Evolutionary conservation across 2,113 vertebrate species (phyloP), one percentile per base, ranked within the genome.

Genomic region (Pandion haliaetus): DNA sequence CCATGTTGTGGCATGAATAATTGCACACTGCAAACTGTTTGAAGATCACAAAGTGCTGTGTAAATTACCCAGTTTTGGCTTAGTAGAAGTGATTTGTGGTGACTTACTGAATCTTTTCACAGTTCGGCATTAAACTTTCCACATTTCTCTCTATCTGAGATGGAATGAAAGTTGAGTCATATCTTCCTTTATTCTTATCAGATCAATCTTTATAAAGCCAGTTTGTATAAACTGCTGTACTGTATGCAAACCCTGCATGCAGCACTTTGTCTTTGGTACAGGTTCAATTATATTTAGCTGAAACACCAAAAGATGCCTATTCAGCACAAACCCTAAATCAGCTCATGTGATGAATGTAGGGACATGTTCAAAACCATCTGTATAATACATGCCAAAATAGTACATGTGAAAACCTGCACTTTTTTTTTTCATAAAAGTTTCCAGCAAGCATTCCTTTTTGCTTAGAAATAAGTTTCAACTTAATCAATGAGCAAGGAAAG

Each of bases 1-100:
- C 98, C 98, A 98, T 98, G 98, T 97, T 95, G 98, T 97, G 98
- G 98, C 98, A 98, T 98, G 98, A 98, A 99, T 98, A 99, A 98
- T 98, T 93, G 97, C 97, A 96, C 97, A 95, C 97, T 98, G 98
- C 97, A 98, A 96, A 97, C 94, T 98, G 98, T 98, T 98, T 98
- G 98, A 98, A 98, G 97, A 98, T 98, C 98, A 98, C 97, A 98
- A 98, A 98, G 97, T 97, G 89, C 95, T 98, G 97, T 98, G 98
- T 98, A 98, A 98, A 98, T 98, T 98, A 97, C 93, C 97, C 98
- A 94, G 97, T 98, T 98, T 98, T 93, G 97, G 96, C 97, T 98
- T 95, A 97, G 97, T 94, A 83, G 96, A 96, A 96, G 98, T 98
- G 98, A 98, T 98, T 97, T 98, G 98, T 95, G 97, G 97, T 97